Conservation (phyloP, 2,113 vertebrate genomes). For the Neofelis nebulosa region DNA sequence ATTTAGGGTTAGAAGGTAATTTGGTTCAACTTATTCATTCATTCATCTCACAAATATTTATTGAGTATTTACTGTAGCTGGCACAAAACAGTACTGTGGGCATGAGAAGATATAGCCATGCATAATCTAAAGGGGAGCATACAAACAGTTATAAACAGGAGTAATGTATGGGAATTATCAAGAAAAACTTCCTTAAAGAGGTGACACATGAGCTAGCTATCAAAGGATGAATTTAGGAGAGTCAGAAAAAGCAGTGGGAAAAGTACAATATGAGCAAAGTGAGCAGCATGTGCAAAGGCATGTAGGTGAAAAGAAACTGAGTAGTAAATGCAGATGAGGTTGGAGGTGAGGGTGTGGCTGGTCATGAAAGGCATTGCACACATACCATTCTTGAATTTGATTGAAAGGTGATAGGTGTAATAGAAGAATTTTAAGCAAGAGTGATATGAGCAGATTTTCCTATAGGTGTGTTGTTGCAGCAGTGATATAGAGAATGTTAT, state of each 20-base stretch:
- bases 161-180: neutral
- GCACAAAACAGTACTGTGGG: neutral
- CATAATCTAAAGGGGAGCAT: neutral
- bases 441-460: neutral
- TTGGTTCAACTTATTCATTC: constrained; percentile 6
- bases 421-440: constrained; percentile 21
- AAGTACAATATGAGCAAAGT: neutral
- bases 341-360: neutral
- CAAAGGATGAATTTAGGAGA: neutral
- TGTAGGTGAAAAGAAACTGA: neutral
- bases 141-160: neutral
- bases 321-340: neutral
- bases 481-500: neutral
- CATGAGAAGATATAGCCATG: neutral
- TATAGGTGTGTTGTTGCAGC: neutral
- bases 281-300: neutral
- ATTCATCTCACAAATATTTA: constrained; percentile 42
- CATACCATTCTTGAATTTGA: neutral
- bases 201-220: neutral
- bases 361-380: neutral
- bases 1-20: constrained; percentile 31
- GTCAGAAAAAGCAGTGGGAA: neutral
- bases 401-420: neutral
- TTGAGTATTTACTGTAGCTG: neutral
- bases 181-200: constrained; percentile 12